Evolutionary conservation across 2,888 invertebrate species (phyloP).

Genomic region (Caenorhabditis sulstoni): DNA sequence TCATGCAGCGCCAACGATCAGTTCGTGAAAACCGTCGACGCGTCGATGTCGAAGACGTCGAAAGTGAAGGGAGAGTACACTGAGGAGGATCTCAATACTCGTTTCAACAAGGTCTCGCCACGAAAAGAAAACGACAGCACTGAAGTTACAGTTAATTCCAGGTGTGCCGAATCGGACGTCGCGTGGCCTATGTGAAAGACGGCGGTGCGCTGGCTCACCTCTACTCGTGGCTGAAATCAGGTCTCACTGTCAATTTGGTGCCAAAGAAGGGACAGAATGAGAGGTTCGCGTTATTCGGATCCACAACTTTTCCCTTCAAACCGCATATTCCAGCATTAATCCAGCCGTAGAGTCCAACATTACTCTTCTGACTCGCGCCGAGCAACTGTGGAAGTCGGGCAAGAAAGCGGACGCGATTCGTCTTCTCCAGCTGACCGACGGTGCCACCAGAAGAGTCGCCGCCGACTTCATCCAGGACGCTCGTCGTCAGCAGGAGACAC

Average conservation of each 20-base stretch:
- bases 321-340: constrained; percentile 36
- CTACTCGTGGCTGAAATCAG: constrained; percentile 56
- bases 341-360: constrained; percentile 49
- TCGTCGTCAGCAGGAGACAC: constrained; percentile 67
- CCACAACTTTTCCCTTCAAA: neutral
- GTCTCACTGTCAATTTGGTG: constrained; percentile 44
- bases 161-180: constrained; percentile 60
- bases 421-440: constrained; percentile 59
- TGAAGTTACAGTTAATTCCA: no score
- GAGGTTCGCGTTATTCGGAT: neutral
- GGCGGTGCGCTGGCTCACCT: constrained; percentile 60
- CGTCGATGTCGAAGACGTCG: constrained; percentile 88
- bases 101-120: constrained; percentile 86
- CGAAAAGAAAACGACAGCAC: no score
- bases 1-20: constrained; percentile 84
- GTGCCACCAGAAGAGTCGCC: constrained; percentile 63
- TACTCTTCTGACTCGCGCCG: constrained; percentile 59
- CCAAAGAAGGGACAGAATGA: constrained; percentile 27
- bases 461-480: constrained; percentile 63
- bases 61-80: constrained; percentile 90
- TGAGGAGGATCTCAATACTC: constrained; percentile 89
- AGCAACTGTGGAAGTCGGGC: constrained; percentile 54
- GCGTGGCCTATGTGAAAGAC: constrained; percentile 58
- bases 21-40: constrained; percentile 86
- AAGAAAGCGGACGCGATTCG: constrained; percentile 61